phyloP scores from a whole-genome alignment of 2,888 invertebrate genomes.

The Sepiola atlantica region DNA sequence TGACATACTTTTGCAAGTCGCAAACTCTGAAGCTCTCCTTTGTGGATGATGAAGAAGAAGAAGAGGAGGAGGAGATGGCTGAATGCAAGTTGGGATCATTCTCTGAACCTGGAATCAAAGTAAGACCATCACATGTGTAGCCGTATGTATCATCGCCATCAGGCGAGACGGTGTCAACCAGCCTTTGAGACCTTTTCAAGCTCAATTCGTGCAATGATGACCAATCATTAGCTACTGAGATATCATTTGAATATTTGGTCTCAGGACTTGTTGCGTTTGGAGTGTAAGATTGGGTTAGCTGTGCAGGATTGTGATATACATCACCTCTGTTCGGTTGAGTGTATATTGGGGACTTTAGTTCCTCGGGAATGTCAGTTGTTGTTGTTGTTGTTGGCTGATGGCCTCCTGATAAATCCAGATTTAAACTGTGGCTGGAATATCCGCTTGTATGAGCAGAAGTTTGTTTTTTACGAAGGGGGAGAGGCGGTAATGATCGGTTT shows the following conservation, averaged over 20 bases:
- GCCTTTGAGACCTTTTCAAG: conserved; percentile 7
- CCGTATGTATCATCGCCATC: conserved; percentile 38
- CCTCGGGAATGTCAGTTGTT: background rate
- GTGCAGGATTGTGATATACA: conserved; percentile 18
- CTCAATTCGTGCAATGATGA: background rate
- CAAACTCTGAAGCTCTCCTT: conserved; percentile 37
- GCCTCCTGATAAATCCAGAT: conserved; percentile 11
- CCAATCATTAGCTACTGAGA: background rate
- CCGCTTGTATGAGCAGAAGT: background rate
- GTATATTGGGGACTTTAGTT: background rate
- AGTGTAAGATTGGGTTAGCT: background rate
- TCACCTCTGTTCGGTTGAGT: conserved; percentile 5
- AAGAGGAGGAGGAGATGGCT: background rate
- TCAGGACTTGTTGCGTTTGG: background rate
- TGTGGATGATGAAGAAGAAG: background rate
- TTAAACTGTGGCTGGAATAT: conserved; percentile 20
- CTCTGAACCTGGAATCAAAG: conserved; percentile 35
- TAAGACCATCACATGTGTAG: conserved; percentile 44
- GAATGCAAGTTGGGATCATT: background rate
- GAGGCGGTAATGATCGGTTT: background rate
- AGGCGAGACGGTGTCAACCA: background rate
- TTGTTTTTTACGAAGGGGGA: conserved; percentile 13
- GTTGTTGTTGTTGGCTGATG: background rate
- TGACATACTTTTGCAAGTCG: conserved; percentile 44
- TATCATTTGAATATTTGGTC: background rate